A percentile compares a stretch with the other conserved stretches of the same genome.
Evolutionary conservation across 2,888 invertebrate genomes (phyloP).

Genomic region (Proisotoma minuta): DNA sequence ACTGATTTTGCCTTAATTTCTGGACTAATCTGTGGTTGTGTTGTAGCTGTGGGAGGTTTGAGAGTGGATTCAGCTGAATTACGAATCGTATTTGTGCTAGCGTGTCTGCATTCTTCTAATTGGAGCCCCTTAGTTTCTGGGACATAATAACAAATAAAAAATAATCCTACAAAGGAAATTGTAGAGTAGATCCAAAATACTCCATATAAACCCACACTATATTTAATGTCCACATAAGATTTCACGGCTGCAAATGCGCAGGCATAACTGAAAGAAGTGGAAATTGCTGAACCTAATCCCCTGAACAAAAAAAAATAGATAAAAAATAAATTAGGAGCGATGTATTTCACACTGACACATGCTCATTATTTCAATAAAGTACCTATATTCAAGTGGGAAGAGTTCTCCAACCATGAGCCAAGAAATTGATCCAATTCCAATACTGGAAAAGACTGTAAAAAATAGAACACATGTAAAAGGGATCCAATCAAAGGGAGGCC

Average conservation of each 20-base stretch:
- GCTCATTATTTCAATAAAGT: too few relatives aligned
- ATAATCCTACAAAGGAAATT: constrained; percentile 72
- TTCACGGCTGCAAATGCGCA: constrained; percentile 82
- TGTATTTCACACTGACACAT: constrained; percentile 11
- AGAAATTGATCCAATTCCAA: constrained; percentile 82
- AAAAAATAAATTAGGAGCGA: neutral
- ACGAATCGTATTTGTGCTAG: constrained; percentile 18
- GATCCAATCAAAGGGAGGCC: constrained; percentile 63
- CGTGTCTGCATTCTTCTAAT: constrained; percentile 69
- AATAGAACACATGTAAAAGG: constrained; percentile 75
- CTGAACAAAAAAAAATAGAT: constrained; percentile 54
- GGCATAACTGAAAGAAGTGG: constrained; percentile 78
- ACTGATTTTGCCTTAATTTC: too few relatives aligned
- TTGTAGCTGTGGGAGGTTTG: neutral
- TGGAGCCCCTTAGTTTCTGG: constrained; percentile 89
- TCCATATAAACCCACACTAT: constrained; percentile 69
- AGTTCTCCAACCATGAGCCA: constrained; percentile 76
- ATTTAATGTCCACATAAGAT: constrained; percentile 76
- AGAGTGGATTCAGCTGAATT: constrained; percentile 15
- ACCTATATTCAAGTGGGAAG: constrained; percentile 65
- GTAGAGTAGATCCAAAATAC: constrained; percentile 85
- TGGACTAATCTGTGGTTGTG: too few relatives aligned
- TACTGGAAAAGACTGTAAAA: constrained; percentile 78
- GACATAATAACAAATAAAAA: constrained; percentile 79
- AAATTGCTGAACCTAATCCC: constrained; percentile 80